Conservation (phyloP, 2,888 invertebrate genomes). For the Apamea monoglypha region DNA sequence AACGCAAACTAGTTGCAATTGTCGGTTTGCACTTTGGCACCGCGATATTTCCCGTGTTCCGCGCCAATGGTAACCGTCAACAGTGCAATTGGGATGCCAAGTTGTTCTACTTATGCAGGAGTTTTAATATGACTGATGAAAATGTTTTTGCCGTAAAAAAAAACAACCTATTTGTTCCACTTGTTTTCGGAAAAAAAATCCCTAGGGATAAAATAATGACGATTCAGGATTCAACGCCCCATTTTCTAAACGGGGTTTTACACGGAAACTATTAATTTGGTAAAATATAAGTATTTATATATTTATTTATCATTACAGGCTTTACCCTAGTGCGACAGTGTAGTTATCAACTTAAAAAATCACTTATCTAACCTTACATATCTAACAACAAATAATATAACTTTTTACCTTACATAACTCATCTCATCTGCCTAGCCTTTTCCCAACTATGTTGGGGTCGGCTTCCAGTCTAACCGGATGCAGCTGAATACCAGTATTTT, state of each 20-base stretch:
- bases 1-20: conserved; percentile 71
- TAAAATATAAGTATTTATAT: too few relatives aligned
- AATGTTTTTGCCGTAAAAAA: not conserved
- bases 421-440: too few relatives aligned
- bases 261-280: not conserved
- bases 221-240: not conserved
- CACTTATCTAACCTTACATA: too few relatives aligned
- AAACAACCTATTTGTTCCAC: not conserved
- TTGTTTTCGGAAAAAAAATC: not conserved
- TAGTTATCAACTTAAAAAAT: too few relatives aligned
- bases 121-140: conserved; percentile 9
- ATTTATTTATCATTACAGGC: too few relatives aligned
- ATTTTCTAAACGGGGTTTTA: not conserved
- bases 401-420: too few relatives aligned
- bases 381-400: too few relatives aligned
- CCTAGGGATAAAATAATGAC: not conserved
- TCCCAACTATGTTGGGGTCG: too few relatives aligned
- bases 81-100: conserved; percentile 66
- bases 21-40: conserved; percentile 72
- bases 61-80: conserved; percentile 65
- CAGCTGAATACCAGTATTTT: too few relatives aligned
- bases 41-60: conserved; percentile 59
- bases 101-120: conserved; percentile 60
- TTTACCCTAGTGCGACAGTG: too few relatives aligned
- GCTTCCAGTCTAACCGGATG: too few relatives aligned